phyloP scores from a whole-genome alignment of 2,888 invertebrate species.

The Mythimna ferrago region DNA sequence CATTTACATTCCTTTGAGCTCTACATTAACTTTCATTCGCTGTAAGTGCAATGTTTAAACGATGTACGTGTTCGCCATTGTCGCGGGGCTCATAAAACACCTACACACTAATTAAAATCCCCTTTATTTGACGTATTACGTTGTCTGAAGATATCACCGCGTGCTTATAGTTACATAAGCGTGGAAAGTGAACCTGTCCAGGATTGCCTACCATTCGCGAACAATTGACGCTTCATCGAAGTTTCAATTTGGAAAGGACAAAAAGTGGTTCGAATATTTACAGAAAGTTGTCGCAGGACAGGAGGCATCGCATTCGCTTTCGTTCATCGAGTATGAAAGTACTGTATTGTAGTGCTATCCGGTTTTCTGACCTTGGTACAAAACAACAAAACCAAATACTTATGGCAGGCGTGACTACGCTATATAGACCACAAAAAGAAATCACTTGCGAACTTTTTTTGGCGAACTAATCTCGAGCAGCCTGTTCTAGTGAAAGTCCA shows the following conservation, averaged over 20 bases:
- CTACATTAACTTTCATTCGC: constrained; percentile 28
- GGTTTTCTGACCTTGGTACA: constrained; percentile 86
- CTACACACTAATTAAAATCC: constrained; percentile 81
- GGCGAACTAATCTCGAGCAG: constrained; percentile 74
- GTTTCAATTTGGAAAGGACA: constrained; percentile 86
- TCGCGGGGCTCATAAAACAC: constrained; percentile 71
- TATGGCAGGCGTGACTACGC: constrained; percentile 77
- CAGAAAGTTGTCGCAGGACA: constrained; percentile 87
- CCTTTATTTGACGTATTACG: constrained; percentile 79
- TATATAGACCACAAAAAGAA: constrained; percentile 81
- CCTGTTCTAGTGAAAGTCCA: constrained; percentile 85
- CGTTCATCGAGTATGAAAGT: constrained; percentile 85
- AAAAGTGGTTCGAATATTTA: constrained; percentile 85
- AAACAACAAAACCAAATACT: constrained; percentile 73
- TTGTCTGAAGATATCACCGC: constrained; percentile 70
- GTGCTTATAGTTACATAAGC: constrained; percentile 74
- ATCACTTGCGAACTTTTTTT: constrained; percentile 82
- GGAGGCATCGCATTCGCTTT: constrained; percentile 86
- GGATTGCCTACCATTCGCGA: constrained; percentile 71
- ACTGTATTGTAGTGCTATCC: constrained; percentile 80
- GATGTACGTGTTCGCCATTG: constrained; percentile 50
- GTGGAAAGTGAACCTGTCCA: constrained; percentile 86
- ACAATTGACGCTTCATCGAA: constrained; percentile 85
- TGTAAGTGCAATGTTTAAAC: constrained; percentile 21
- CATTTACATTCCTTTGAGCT: constrained; percentile 18